Conservation (phyloP, 2,113 vertebrate species). For the Smithornis capensis region DNA sequence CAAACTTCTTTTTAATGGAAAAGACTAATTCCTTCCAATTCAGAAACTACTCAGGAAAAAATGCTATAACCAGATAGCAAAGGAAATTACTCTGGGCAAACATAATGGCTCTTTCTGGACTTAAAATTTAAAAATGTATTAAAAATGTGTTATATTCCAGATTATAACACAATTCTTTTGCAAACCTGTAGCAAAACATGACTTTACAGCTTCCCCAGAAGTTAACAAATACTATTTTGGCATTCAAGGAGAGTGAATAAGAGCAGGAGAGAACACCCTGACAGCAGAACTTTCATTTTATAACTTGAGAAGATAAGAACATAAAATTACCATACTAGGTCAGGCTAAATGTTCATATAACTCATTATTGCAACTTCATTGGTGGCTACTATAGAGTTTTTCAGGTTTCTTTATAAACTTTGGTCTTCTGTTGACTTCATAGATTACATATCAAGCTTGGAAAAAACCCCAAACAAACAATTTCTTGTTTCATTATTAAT, state of each 20-base stretch:
- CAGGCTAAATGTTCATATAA: not conserved
- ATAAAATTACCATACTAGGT: not conserved
- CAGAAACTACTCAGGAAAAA: not conserved
- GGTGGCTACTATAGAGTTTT: not conserved
- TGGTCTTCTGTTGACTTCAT: conserved; percentile 18
- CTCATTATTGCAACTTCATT: not conserved
- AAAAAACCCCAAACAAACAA: not conserved
- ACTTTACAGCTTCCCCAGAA: not conserved
- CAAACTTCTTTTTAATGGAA: not conserved
- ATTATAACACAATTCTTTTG: not conserved
- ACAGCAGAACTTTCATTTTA: not conserved
- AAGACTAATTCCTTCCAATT: not conserved
- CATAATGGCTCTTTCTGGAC: not conserved
- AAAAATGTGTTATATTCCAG: not conserved
- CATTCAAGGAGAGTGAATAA: not conserved
- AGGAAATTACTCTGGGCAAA: not conserved
- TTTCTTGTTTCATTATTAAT: not conserved
- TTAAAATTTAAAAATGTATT: conserved; percentile 5
- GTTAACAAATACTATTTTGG: not conserved
- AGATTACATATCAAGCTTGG: conserved; percentile 6
- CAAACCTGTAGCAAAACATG: not conserved
- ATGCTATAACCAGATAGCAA: not conserved
- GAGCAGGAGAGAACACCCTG: not conserved
- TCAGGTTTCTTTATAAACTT: conserved; percentile 18
- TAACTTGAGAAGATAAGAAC: not conserved